Evolutionary conservation across 2,113 vertebrate species (phyloP).

Genomic region (Thryonomys swinderianus): DNA sequence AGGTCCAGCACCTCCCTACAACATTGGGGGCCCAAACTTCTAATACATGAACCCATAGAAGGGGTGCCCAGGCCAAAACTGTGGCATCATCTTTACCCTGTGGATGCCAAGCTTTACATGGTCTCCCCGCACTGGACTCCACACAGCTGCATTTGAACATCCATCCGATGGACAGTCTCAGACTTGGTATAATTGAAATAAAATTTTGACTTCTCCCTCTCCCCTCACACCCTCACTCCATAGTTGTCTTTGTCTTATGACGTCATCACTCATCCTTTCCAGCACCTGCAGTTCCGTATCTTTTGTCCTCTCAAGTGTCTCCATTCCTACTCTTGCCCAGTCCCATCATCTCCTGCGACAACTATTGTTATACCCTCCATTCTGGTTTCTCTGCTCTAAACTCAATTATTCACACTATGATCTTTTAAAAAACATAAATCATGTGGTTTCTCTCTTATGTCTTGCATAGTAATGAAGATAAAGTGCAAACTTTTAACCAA

Average conservation of each 20-base stretch:
- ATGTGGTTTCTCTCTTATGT: not conserved
- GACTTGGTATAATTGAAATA: not conserved
- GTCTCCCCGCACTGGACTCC: not conserved
- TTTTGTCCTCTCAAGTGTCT: not conserved
- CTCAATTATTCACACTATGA: not conserved
- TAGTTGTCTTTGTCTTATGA: not conserved
- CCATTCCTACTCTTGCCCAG: not conserved
- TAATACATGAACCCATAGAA: not conserved
- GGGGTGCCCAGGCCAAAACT: too few relatives aligned
- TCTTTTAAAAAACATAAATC: not conserved
- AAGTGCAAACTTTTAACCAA: not conserved
- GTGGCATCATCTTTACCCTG: not conserved
- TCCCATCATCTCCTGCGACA: not conserved
- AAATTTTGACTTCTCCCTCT: not conserved
- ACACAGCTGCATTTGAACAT: not conserved
- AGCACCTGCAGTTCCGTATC: not conserved
- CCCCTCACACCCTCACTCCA: not conserved
- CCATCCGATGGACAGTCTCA: not conserved
- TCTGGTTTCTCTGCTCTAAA: not conserved
- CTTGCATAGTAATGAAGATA: not conserved
- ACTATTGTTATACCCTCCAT: not conserved
- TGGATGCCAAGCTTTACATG: not conserved
- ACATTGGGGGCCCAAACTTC: not conserved
- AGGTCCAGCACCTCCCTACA: not conserved
- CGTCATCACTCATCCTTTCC: not conserved